phyloP scores from a whole-genome alignment of 2,797 vertebrate species.

The Typhlichthys eigenmanni region DNA sequence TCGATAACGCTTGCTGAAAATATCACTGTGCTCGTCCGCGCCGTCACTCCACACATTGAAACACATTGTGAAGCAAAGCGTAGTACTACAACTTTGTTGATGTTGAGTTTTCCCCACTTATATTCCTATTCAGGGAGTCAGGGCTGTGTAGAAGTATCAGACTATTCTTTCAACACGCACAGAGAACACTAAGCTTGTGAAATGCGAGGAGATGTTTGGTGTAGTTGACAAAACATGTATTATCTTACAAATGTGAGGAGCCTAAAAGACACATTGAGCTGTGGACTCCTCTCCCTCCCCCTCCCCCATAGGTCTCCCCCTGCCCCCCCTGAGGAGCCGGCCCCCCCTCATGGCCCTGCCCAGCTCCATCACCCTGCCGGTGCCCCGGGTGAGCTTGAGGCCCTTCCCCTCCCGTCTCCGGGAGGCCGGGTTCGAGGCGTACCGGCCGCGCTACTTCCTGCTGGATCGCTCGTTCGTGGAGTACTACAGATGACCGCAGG shows the following conservation, averaged over 20 bases:
- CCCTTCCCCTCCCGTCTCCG: constrained; percentile 55
- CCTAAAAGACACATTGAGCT: background rate
- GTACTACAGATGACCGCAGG: constrained; percentile 59
- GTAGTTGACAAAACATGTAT: too few species aligned
- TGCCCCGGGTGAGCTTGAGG: constrained; percentile 54
- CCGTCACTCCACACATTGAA: too few species aligned
- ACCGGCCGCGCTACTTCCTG: constrained; percentile 58
- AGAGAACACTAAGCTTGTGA: too few species aligned
- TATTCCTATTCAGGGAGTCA: background rate
- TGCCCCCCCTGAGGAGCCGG: constrained; percentile 53
- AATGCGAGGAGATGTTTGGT: too few species aligned
- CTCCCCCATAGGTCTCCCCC: constrained; percentile 40
- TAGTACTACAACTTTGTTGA: too few species aligned
- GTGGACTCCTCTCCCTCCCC: background rate
- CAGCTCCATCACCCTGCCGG: constrained; percentile 55
- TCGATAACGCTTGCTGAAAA: too few species aligned
- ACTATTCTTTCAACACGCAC: too few species aligned
- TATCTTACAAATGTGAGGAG: background rate
- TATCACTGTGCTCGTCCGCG: too few species aligned
- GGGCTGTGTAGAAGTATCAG: too few species aligned
- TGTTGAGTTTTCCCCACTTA: too few species aligned
- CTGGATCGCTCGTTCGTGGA: constrained; percentile 56
- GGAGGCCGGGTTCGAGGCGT: constrained; percentile 24
- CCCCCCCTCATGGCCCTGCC: constrained; percentile 56
- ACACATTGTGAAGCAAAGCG: too few species aligned